Base-by-base conservation (phyloP, 1,140 invertebrate genomes). In the Bombus vancouverensis region DNA sequence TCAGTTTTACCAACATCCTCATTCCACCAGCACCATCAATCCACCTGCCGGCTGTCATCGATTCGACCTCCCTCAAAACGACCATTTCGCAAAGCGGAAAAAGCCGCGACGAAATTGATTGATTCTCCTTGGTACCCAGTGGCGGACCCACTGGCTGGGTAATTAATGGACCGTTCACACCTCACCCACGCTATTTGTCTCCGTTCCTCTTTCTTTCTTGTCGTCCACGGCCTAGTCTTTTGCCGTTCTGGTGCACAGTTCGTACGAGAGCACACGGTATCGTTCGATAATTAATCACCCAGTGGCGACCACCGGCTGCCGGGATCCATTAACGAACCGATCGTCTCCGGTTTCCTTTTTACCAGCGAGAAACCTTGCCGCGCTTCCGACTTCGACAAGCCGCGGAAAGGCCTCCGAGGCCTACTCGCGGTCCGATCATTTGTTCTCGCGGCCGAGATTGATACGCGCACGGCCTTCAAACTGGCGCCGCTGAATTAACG, bases 161-260 rank as follows among this genome's bases (percentile, higher is more conserved):
- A 92, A 92, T 92, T 91, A 92, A 92, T 92, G 87, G 80, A 87
- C 89, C 87, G 87, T 92, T 91, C 89, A 79, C 89, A 90, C 89
- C 87, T 92, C 92, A 87, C 89, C 91, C 85, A 92, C 91, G 83
- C 82, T 89, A 75, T 87, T 75, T 85, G 83, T 86, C 82, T 88
- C 74, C 72, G 39, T 83, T 73, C 66, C 65, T 75, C 70, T 9
- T 84, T 74, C 81, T 83, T 75, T 66, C 42, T 57, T 53, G 15
- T 65, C n/a, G 71, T n/a, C 13, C 28, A 6, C 5, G 3, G 6
- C 42, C n/a, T n/a, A 9, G 22, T 39, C n/a, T 42, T 62, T 42
- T 34, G 53, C 81, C n/a, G 32, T n/a, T 62, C 42, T 22, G 47
- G n/a, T 32, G 34, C 25, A 34, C 28, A 62, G 62, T 44, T n/a